Base-by-base conservation (phyloP, 2,888 invertebrate species). In the Lasioglossum pauxillum region DNA sequence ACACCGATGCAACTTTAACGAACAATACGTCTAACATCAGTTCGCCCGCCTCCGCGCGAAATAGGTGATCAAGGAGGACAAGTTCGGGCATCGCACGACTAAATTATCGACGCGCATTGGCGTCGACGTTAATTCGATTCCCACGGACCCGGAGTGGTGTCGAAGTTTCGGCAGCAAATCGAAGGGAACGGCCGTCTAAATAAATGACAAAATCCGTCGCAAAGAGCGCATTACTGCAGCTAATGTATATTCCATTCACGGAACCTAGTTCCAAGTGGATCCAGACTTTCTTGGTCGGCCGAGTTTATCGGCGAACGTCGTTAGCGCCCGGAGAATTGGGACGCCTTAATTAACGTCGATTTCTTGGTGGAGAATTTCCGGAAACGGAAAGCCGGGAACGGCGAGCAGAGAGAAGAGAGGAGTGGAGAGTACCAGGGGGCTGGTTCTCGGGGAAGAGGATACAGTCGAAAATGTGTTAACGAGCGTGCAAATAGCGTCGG, bases 401-500 rank as follows among this genome's bases (percentile, higher is more conserved):
- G 46, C 46, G 53, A 35, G 19, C 12, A 19, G 72, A n/a, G 57
- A n/a, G 57, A n/a, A n/a, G 57, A 57, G 57, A n/a, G 57, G n/a
- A 57, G n/a, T 12, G 57, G 57, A 57, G 57, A 57, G 57, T 57
- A n/a, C n/a, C 16, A 5, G 16, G 4, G 57, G 57, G n/a, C n/a
- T n/a, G 57, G 57, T 57, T 57, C 53, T 8, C 41, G 23, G 74
- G 53, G 80, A 35, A 72, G 89, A 83, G 84, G 82, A 78, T 81
- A 76, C 85, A 78, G 81, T 87, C 89, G 91, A 92, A 92, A 92
- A 92, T 87, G 91, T 91, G 92, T 91, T 93, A 93, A 93, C 89
- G 90, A 91, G 83, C 90, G 89, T 80, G 91, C 90, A 93, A 93
- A 93, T 88, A 92, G 85, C 79, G 79, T 67, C 73, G 83, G 84